Evolutionary conservation across 2,113 vertebrate genomes (phyloP).

Genomic region (Hippocampus comes): DNA sequence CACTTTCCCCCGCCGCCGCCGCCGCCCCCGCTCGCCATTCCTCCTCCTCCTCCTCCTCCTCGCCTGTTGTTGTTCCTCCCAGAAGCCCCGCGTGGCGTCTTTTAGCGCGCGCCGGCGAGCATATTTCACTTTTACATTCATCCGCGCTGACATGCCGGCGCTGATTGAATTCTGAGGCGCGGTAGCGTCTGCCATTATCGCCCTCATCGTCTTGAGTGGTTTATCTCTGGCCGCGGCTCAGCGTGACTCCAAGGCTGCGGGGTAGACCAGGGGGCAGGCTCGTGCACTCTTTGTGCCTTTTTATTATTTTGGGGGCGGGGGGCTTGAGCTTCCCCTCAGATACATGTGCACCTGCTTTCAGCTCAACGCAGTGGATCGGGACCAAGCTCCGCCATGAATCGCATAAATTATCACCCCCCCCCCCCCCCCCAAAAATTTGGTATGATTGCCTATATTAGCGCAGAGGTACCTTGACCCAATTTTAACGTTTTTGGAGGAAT

Average conservation of each 20-base stretch:
- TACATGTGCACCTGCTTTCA: conserved; percentile 5
- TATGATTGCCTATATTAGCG: no score
- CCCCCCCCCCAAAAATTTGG: no score
- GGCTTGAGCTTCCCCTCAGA: conserved; percentile 19
- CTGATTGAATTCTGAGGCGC: conserved; percentile 78
- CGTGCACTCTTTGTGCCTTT: conserved; percentile 31
- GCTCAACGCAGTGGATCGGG: neutral
- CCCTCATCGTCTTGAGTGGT: conserved; percentile 75
- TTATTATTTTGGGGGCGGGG: conserved; percentile 26
- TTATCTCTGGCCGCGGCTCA: conserved; percentile 68
- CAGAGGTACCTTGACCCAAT: no score
- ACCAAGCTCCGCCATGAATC: neutral
- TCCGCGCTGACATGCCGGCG: conserved; percentile 64
- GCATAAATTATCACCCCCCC: neutral
- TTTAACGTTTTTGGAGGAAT: no score
- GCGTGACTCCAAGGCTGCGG: conserved; percentile 58
- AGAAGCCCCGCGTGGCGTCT: conserved; percentile 56
- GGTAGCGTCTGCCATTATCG: conserved; percentile 72
- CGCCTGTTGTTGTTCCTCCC: conserved; percentile 60
- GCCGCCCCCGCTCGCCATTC: neutral
- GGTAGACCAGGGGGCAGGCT: conserved; percentile 21
- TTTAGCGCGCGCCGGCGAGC: conserved; percentile 62
- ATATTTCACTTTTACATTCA: conserved; percentile 74
- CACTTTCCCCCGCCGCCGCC: neutral
- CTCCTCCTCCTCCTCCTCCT: conserved; percentile 36